Evolutionary conservation across 2,797 vertebrate genomes (phyloP).

Genomic region (Phalloptychus januarius): DNA sequence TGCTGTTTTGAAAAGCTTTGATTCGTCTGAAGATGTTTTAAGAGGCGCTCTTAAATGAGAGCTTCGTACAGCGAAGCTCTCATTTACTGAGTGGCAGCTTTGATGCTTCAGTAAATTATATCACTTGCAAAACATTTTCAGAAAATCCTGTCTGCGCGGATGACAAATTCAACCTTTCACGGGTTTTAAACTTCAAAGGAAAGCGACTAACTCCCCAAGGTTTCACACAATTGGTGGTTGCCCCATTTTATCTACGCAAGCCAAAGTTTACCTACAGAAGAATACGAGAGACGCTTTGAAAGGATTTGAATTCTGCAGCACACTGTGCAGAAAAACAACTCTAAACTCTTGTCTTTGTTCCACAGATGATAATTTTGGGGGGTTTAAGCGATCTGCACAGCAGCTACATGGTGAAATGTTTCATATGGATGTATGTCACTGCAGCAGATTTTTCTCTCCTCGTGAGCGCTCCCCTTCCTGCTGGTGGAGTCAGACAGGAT

Average conservation of each 20-base stretch:
- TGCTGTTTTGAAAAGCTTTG: constrained; percentile 1
- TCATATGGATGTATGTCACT: constrained; percentile 65
- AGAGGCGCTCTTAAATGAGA: constrained; percentile 17
- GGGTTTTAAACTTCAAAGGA: constrained; percentile 58
- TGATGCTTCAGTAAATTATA: constrained; percentile 29
- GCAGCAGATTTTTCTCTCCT: constrained; percentile 66
- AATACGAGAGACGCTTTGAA: background rate
- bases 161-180: constrained; percentile 42
- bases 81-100: constrained; percentile 25
- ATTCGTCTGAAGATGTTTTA: background rate
- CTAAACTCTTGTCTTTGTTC: background rate
- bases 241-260: constrained; percentile 24
- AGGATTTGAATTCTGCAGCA: background rate
- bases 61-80: background rate
- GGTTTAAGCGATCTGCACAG: constrained; percentile 4
- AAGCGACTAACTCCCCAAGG: constrained; percentile 27
- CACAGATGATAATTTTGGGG: constrained; percentile 9
- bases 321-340: background rate
- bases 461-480: constrained; percentile 47
- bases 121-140: constrained; percentile 11
- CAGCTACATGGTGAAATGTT: constrained; percentile 15
- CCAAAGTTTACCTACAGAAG: constrained; percentile 14
- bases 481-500: constrained; percentile 65
- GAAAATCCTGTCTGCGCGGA: background rate
- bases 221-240: constrained; percentile 43